Conservation (phyloP, 1,140 invertebrate genomes). For the Wiebesia pumilae region DNA sequence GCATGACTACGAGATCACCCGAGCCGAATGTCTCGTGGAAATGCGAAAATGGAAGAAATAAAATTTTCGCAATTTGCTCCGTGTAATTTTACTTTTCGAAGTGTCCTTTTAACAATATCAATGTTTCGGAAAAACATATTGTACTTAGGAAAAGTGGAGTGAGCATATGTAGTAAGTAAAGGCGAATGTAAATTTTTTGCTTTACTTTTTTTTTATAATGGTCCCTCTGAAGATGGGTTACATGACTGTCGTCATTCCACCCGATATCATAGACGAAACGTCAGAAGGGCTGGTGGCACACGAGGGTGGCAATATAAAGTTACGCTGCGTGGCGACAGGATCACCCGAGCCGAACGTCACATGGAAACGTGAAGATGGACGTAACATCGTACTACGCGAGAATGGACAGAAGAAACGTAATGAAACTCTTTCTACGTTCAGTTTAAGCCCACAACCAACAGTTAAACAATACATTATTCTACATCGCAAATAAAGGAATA, state of each 20-base stretch:
- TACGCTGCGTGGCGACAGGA: conserved; percentile 87
- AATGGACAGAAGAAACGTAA: conserved; percentile 83
- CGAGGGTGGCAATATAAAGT: conserved; percentile 85
- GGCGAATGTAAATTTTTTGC: neutral
- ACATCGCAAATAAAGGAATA: neutral
- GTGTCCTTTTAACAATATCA: neutral
- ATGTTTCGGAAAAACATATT: neutral
- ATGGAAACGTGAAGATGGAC: conserved; percentile 86
- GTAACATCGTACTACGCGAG: conserved; percentile 82
- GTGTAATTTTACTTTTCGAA: neutral
- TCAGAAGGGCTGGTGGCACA: conserved; percentile 70
- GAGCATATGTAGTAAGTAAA: neutral
- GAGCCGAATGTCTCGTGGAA: conserved; percentile 86
- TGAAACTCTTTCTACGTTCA: neutral
- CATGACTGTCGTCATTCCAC: conserved; percentile 88
- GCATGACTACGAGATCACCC: conserved; percentile 86
- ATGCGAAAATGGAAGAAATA: conserved; percentile 84
- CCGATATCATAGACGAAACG: conserved; percentile 84
- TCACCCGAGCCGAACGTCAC: conserved; percentile 85
- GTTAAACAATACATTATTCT: neutral
- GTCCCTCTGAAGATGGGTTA: conserved; percentile 81
- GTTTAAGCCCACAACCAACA: neutral
- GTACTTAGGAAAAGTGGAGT: neutral
- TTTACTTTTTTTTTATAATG: conserved; percentile 10
- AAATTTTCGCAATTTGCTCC: conserved; percentile 62